Conservation (phyloP, 2,888 invertebrate species). For the Busseola fusca region DNA sequence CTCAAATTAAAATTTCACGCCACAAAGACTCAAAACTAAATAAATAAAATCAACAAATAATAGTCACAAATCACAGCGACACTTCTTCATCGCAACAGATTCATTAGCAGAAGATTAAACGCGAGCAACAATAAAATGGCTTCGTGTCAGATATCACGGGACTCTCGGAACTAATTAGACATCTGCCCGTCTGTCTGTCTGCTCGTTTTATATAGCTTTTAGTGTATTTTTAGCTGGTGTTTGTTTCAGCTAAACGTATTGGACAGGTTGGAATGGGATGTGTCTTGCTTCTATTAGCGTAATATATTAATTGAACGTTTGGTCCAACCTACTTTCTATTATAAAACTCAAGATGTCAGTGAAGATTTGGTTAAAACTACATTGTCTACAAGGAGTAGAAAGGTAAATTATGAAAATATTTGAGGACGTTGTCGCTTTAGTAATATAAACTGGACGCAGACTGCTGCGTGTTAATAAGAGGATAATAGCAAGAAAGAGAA, state of each 20-base stretch:
- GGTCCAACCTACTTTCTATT: background rate
- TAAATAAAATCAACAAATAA: slow-evolving; percentile 29
- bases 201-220: slow-evolving; percentile 37
- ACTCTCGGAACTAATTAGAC: slow-evolving; percentile 63
- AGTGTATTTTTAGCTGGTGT: slow-evolving; percentile 53
- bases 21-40: slow-evolving; percentile 23
- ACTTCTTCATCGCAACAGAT: slow-evolving; percentile 45
- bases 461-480: background rate
- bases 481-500: background rate
- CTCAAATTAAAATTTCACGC: slow-evolving; percentile 1
- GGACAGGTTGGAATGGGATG: slow-evolving; percentile 32
- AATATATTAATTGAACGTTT: slow-evolving; percentile 33
- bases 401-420: no score
- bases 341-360: background rate
- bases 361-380: background rate
- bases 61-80: slow-evolving; percentile 41
- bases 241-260: slow-evolving; percentile 33
- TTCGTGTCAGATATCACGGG: slow-evolving; percentile 57
- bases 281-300: slow-evolving; percentile 28
- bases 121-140: slow-evolving; percentile 45
- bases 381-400: background rate
- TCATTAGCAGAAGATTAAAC: slow-evolving; percentile 59
- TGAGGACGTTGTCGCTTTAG: background rate
- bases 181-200: slow-evolving; percentile 54
- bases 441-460: background rate